phyloP scores from a whole-genome alignment of 2,888 invertebrate genomes.

The Phaonia tiefii region DNA sequence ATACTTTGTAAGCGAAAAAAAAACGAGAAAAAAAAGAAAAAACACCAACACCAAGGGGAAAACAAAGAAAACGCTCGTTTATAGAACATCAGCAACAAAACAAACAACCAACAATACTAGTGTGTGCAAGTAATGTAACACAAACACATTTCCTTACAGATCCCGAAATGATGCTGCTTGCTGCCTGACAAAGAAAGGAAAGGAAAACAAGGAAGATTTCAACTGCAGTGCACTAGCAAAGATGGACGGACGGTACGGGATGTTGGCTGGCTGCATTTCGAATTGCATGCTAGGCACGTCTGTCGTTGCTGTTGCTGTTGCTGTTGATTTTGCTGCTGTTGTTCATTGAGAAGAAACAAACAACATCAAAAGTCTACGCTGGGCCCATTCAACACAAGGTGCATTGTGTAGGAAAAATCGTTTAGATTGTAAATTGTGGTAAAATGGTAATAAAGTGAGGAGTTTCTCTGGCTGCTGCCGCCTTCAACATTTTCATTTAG shows the following conservation, averaged over 20 bases:
- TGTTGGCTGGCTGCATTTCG: neutral
- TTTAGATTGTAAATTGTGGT: conserved; percentile 53
- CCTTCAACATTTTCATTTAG: conserved; percentile 6
- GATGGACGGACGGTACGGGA: no score
- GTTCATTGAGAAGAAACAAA: conserved; percentile 15
- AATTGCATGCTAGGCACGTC: conserved; percentile 29
- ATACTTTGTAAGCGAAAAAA: neutral
- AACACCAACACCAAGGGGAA: conserved; percentile 25
- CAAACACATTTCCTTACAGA: conserved; percentile 28
- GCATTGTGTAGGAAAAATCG: conserved; percentile 48
- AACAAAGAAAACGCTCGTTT: conserved; percentile 27
- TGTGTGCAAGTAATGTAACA: conserved; percentile 34
- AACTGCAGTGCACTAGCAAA: neutral
- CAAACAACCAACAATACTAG: conserved; percentile 2
- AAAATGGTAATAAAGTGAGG: conserved; percentile 59
- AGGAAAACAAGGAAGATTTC: conserved; percentile 4
- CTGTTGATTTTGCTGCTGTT: conserved; percentile 13
- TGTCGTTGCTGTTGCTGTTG: conserved; percentile 8
- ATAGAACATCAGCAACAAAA: conserved; percentile 13
- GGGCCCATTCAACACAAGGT: conserved; percentile 56
- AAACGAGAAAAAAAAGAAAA: conserved; percentile 32
- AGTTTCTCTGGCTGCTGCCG: neutral
- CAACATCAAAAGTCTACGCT: neutral
- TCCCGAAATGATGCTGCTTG: neutral
- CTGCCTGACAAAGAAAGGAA: conserved; percentile 2